Evolutionary conservation across 2,113 vertebrate genomes (phyloP).

Genomic region (Micronisus gabar): DNA sequence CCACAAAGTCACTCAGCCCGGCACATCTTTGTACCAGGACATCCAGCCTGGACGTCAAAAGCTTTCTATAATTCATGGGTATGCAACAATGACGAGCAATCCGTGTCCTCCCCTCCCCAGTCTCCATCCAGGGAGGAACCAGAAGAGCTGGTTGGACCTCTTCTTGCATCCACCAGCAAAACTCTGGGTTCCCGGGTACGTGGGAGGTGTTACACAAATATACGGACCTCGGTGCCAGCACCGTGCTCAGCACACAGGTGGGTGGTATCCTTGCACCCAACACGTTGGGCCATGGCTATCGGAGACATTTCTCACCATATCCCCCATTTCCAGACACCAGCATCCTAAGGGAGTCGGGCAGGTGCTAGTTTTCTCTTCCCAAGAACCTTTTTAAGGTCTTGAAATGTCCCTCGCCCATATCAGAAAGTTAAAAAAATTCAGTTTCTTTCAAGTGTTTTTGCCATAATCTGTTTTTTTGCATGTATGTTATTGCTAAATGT

Average conservation of each 20-base stretch:
- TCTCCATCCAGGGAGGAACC: background rate
- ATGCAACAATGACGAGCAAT: background rate
- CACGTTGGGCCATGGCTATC: background rate
- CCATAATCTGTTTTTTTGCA: background rate
- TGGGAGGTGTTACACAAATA: background rate
- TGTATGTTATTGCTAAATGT: background rate
- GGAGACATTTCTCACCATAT: background rate
- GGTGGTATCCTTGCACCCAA: no score
- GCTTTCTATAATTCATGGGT: background rate
- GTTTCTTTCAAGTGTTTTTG: background rate
- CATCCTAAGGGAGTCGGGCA: background rate
- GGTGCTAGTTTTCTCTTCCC: background rate
- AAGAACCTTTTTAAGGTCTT: background rate
- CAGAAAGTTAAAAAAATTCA: background rate
- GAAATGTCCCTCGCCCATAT: background rate
- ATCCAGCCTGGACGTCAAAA: background rate
- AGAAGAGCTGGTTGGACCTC: background rate
- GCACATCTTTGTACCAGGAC: background rate
- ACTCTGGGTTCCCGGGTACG: background rate
- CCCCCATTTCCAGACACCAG: background rate
- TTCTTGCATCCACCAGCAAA: background rate
- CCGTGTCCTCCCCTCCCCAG: background rate
- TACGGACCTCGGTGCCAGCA: rapidly evolving
- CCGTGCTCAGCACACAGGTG: background rate
- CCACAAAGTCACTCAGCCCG: background rate